These are phyloP conservation scores for Elymnias hypermnestra DNA, from an alignment of 1,140 invertebrate genomes.

Conservation along the genomic window DNA sequence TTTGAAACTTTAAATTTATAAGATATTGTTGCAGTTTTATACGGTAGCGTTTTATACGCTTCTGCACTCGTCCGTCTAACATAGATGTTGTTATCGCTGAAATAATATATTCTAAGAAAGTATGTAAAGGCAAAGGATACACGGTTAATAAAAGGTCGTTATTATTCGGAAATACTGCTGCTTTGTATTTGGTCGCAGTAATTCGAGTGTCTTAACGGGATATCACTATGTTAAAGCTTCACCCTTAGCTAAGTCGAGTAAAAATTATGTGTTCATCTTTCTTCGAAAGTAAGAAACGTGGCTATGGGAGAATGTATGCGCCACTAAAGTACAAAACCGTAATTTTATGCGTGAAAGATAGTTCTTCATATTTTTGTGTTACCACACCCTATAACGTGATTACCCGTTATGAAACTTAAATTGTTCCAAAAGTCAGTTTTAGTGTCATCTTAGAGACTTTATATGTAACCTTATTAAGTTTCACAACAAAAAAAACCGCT, in stretches of 20 bases:
- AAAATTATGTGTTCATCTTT: not conserved
- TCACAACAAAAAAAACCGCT: conserved; percentile 1
- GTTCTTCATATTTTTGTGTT: not conserved
- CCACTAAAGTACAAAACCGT: conserved; percentile 2
- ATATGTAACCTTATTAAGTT: conserved; percentile 11
- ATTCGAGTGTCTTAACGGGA: conserved; percentile 2
- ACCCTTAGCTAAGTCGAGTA: not conserved
- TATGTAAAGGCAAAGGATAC: conserved; percentile 1
- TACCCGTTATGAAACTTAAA: conserved; percentile 16
- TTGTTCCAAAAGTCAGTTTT: conserved; percentile 41
- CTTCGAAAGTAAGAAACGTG: too few species aligned
- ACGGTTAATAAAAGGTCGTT: conserved; percentile 10
- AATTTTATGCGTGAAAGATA: not conserved
- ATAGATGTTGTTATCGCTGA: not conserved
- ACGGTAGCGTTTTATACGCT: too few species aligned
- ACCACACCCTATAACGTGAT: not conserved
- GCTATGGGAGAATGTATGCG: conserved; percentile 2
- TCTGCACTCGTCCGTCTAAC: conserved; percentile 1
- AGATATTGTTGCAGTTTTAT: not conserved
- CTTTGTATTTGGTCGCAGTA: not conserved
- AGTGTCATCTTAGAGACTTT: conserved; percentile 53
- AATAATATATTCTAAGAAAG: not conserved
- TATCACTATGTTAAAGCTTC: not conserved
- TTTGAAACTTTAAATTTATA: not conserved
- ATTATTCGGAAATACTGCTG: conserved; percentile 4